A percentile compares a stretch with the other conserved stretches of the same genome.
Conservation (phyloP, 30 jellyfish, hydroid and myxozoan species). For the Sanderia malayensis region DNA sequence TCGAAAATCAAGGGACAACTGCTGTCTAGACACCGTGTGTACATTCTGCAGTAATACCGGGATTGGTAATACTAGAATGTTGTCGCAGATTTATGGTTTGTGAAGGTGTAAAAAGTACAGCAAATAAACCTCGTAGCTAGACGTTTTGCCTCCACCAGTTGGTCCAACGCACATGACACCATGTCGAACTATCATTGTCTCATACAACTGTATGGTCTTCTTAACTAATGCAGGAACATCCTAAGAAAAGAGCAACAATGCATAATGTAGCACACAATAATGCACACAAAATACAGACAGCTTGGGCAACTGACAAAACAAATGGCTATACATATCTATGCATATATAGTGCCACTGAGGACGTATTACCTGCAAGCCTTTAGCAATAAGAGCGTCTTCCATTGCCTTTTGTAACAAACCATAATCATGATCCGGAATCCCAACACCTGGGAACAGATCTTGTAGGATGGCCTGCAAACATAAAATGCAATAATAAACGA, state of each 20-base stretch:
- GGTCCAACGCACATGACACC: slow-evolving; percentile 99
- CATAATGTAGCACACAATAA: no score
- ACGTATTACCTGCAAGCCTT: slow-evolving; percentile 90
- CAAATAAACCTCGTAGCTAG: slow-evolving; percentile 74
- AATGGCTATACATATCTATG: no score
- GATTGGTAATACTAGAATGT: no score
- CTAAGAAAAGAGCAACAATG: slow-evolving; percentile 29
- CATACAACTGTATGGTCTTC: slow-evolving; percentile 95
- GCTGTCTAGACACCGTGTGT: no score
- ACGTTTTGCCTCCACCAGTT: slow-evolving; percentile 98
- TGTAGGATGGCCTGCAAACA: slow-evolving; percentile 82
- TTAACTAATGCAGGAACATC: slow-evolving; percentile 72
- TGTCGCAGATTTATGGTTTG: no score
- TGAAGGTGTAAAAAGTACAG: background rate
- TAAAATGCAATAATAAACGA: no score
- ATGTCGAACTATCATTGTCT: slow-evolving; percentile 94
- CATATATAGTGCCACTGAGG: no score
- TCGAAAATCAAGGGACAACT: no score
- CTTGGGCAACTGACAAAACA: no score
- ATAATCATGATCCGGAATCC: slow-evolving; percentile 91
- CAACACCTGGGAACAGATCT: slow-evolving; percentile 97
- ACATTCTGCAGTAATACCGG: no score
- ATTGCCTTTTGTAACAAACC: slow-evolving; percentile 90
- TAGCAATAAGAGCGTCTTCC: slow-evolving; percentile 64
- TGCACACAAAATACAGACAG: no score